Percentiles rank a stretch among this genome's conserved stretches.
Evolutionary conservation across 92 coral and sea anemone genomes (phyloP).

Genomic region (Epizoanthus scotinus): DNA sequence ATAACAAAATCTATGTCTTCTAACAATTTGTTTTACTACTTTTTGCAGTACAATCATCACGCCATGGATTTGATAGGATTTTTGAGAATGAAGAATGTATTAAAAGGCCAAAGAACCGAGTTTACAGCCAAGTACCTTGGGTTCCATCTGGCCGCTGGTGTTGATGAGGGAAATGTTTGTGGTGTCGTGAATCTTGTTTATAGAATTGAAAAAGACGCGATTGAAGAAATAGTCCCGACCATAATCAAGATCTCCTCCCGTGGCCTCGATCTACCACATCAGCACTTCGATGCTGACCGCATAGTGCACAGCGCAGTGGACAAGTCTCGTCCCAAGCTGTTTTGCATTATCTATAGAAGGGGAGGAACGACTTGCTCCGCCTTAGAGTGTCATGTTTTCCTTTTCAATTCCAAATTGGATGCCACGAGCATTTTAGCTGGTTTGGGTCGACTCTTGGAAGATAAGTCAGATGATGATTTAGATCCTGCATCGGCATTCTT

Average conservation of each 20-base stretch:
- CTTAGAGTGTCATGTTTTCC: slow-evolving; percentile 9
- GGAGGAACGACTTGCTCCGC: background rate
- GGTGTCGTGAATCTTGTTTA: slow-evolving; percentile 2
- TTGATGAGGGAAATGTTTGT: background rate
- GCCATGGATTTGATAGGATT: too few relatives aligned
- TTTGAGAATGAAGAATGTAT: too few relatives aligned
- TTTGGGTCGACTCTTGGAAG: background rate
- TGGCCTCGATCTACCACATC: background rate
- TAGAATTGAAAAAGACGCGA: background rate
- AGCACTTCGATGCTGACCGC: background rate
- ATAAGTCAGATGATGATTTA: too few relatives aligned
- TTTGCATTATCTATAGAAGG: background rate
- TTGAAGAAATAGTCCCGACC: background rate
- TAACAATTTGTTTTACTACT: too few relatives aligned
- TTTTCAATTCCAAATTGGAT: background rate
- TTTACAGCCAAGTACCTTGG: slow-evolving; percentile 12
- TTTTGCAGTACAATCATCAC: too few relatives aligned
- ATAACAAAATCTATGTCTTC: too few relatives aligned
- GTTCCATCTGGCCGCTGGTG: slow-evolving; percentile 3
- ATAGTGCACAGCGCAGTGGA: background rate
- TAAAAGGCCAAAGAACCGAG: background rate
- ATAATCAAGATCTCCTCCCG: background rate
- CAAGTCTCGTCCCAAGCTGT: background rate
- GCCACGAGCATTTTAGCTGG: slow-evolving; percentile 3
- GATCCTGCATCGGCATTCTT: too few relatives aligned